These are phyloP conservation scores for Mormyrus proboscirostris DNA, from an alignment of 2,797 vertebrate genomes.

Conservation along the genomic window DNA sequence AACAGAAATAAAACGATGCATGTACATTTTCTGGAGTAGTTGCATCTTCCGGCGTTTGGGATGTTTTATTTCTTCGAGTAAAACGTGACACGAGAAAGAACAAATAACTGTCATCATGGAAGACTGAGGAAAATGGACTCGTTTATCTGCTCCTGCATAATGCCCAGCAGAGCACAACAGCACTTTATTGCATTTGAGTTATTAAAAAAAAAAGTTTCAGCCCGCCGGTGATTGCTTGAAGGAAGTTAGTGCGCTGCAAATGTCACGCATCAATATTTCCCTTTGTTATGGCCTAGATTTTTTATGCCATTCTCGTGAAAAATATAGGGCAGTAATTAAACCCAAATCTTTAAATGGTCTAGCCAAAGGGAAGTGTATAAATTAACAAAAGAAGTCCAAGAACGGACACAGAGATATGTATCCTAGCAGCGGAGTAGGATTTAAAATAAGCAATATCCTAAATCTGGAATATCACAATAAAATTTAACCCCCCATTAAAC, in stretches of 20 bases:
- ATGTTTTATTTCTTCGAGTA: background rate
- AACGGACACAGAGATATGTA: background rate
- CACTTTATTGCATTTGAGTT: background rate
- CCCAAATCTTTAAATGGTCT: background rate
- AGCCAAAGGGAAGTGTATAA: background rate
- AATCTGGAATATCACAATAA: background rate
- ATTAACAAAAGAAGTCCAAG: slow-evolving; percentile 9
- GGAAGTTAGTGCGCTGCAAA: background rate
- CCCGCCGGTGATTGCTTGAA: background rate
- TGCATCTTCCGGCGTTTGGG: background rate
- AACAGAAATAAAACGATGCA: background rate
- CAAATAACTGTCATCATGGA: background rate
- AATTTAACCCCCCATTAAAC: background rate
- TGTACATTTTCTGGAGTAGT: background rate
- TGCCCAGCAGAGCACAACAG: background rate
- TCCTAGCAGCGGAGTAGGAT: background rate
- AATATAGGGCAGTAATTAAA: background rate
- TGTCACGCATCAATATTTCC: background rate
- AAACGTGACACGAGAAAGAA: background rate
- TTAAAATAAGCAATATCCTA: background rate
- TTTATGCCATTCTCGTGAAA: background rate
- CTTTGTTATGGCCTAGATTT: slow-evolving; percentile 1
- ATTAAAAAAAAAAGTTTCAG: background rate
- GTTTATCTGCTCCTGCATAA: background rate
- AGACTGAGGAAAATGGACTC: background rate